Conservation (phyloP, 2,888 invertebrate genomes). For the Salpingus planirostris region DNA sequence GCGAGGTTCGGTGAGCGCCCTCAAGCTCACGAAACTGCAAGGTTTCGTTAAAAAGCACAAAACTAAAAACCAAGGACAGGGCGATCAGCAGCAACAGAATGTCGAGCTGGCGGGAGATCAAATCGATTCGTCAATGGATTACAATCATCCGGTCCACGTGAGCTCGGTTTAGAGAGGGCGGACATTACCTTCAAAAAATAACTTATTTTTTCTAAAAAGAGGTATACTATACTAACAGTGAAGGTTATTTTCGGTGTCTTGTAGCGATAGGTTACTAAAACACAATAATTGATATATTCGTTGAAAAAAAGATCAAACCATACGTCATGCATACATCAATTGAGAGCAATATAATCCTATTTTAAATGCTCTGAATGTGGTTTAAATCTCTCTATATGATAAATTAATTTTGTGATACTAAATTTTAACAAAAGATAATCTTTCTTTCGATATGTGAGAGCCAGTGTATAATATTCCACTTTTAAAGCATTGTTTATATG, state of each 20-base stretch:
- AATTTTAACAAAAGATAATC: no score
- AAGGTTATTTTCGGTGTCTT: not conserved
- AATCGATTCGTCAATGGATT: slow-evolving; percentile 20
- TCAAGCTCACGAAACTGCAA: slow-evolving; percentile 56
- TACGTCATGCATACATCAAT: not conserved
- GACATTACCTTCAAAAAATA: slow-evolving; percentile 9
- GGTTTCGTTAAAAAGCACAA: slow-evolving; percentile 56
- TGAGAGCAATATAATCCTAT: slow-evolving; percentile 1
- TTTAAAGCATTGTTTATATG: no score
- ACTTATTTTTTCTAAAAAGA: slow-evolving; percentile 23
- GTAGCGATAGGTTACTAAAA: not conserved
- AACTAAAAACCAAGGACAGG: slow-evolving; percentile 21
- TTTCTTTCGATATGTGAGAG: no score
- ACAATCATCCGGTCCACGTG: slow-evolving; percentile 33
- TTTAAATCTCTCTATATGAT: no score
- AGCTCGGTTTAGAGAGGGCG: slow-evolving; percentile 32
- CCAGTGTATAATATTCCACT: no score
- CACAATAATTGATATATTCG: not conserved
- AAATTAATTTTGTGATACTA: not conserved
- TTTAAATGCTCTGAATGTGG: no score
- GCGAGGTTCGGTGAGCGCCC: slow-evolving; percentile 45
- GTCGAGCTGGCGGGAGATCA: slow-evolving; percentile 30
- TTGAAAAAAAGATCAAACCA: slow-evolving; percentile 3
- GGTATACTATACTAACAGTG: no score
- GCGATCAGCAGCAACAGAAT: slow-evolving; percentile 13